Evolutionary conservation across 2,797 vertebrate species (phyloP), one percentile per base, ranked within the genome.

Genomic region (Brachyalestes nurse): DNA sequence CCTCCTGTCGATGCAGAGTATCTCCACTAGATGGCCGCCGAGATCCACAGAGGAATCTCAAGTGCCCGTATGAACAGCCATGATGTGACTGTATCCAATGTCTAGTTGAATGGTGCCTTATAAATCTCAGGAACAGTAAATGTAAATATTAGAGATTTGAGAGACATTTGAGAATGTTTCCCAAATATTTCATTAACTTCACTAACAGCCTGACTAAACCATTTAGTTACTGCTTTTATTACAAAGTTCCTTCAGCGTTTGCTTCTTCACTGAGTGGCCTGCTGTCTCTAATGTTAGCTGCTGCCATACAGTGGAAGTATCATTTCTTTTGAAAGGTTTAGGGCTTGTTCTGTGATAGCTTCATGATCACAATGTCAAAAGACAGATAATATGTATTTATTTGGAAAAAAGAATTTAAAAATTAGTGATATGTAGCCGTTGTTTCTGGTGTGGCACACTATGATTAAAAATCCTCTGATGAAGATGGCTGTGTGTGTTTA

Each of bases 81-180:
- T 0, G n/a, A 2, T 21, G 25, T 60, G 49, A 14, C 42, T 12
- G 14, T 21, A 49, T 23, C n/a, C 45, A 7, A 16, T 21, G 28
- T 57, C 47, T 38, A 53, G 70, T 55, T n/a, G n/a, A 77, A 80
- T 60, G 86, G 94, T 95, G 95, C 94, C 94, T 95, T 95, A 92
- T 72, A 84, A 85, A 90, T 74, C 85, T 91, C 88, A 88, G 86
- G 88, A 89, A 81, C 75, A 81, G 72, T 77, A 64, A 42, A 73
- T 62, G 53, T 79, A 69, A 72, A 80, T 73, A 75, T 40, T 74
- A 67, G 83, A 61, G 80, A 65, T 74, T n/a, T n/a, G 25, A 28
- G 64, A 62, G 57, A 55, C 53, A 42, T 72, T 17, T 40, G 25
- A 81, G 55, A 78, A 25, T 42, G 16, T 12, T 14, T 58, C 51